These are phyloP conservation scores for Accipiter badius DNA, from an alignment of 2,797 vertebrate genomes.

Conservation along the genomic window DNA sequence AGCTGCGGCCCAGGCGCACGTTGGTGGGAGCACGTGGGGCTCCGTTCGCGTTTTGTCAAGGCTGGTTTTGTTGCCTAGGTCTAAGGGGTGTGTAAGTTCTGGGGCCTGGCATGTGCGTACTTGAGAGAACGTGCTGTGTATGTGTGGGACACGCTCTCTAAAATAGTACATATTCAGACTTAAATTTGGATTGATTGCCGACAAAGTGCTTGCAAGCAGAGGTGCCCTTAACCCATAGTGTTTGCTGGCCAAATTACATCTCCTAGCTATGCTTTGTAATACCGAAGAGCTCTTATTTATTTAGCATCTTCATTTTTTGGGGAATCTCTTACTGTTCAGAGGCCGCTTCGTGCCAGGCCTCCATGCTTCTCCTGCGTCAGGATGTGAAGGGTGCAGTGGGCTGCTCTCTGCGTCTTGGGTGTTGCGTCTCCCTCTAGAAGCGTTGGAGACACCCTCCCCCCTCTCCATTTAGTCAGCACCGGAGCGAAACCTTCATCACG, in stretches of 20 bases:
- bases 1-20: not conserved
- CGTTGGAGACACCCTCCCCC: not conserved
- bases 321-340: not conserved
- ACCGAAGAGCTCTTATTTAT: not conserved
- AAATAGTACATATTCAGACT: not conserved
- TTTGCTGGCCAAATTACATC: not conserved
- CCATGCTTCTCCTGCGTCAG: not conserved
- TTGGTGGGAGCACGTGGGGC: not conserved
- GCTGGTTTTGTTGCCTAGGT: not conserved
- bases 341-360: not conserved
- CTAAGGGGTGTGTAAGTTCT: not conserved
- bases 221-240: not conserved
- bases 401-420: not conserved
- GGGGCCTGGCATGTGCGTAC: fast-evolving
- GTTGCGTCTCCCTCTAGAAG: not conserved
- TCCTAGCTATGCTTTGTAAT: not conserved
- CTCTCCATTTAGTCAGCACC: not conserved
- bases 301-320: not conserved
- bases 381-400: not conserved
- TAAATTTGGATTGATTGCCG: not conserved
- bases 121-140: not conserved
- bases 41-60: not conserved
- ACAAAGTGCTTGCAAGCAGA: not conserved
- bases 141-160: not conserved
- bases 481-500: not conserved